Evolutionary conservation across 2,888 invertebrate genomes (phyloP).

Genomic region (Philonicus albiceps): DNA sequence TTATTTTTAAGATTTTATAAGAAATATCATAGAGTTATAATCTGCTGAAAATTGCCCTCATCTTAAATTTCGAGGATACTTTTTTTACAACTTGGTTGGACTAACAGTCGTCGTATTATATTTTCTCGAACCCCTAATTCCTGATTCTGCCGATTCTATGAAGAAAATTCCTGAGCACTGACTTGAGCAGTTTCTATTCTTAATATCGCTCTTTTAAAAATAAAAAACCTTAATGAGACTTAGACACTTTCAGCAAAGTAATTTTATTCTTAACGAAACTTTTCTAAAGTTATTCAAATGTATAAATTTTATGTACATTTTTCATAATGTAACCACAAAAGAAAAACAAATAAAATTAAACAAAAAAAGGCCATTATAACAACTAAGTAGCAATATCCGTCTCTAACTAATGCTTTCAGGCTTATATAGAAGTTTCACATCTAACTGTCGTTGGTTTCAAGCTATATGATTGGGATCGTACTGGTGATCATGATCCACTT

Average conservation of each 20-base stretch:
- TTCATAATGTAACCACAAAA: constrained; percentile 3
- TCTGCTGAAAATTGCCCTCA: background rate
- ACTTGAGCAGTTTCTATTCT: too few relatives aligned
- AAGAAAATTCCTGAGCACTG: background rate
- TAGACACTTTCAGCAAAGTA: too few relatives aligned
- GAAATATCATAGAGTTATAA: background rate
- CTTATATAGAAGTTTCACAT: constrained; percentile 68
- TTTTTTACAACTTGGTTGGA: too few relatives aligned
- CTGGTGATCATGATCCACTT: constrained; percentile 89
- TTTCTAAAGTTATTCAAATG: background rate
- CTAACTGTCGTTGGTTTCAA: constrained; percentile 69
- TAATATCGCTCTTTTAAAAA: too few relatives aligned
- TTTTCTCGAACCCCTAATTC: too few relatives aligned
- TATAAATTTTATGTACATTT: background rate
- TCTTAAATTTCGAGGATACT: background rate
- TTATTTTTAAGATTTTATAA: background rate
- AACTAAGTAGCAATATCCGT: constrained; percentile 13
- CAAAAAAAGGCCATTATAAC: background rate
- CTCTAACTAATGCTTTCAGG: constrained; percentile 61
- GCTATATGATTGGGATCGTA: constrained; percentile 92
- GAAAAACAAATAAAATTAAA: background rate
- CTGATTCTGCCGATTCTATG: background rate
- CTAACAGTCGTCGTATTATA: too few relatives aligned
- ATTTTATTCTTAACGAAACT: too few relatives aligned
- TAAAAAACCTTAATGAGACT: background rate